Evolutionary conservation across 2,888 invertebrate species (phyloP), one percentile per base, ranked within the genome.

Genomic region (Fragum whitleyi): DNA sequence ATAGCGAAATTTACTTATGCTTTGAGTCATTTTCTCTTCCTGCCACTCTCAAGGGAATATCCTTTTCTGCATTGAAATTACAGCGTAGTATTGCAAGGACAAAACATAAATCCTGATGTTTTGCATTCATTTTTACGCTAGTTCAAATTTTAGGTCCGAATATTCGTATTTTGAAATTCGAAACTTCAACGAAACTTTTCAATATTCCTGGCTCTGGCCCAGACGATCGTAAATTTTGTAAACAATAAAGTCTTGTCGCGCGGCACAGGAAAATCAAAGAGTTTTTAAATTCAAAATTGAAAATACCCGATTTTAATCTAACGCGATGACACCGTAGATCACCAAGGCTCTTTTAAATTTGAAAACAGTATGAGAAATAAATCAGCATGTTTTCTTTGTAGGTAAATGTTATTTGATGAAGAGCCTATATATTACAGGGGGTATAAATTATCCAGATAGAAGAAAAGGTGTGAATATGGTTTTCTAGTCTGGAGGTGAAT

Each of bases 361-460:
- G 62, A 81, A 81, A 77, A 81, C 69, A 81, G 67, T 47, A 72
- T 57, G 67, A 69, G 32, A 6, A 26, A 70, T 85, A 85, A 85
- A 85, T 85, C 85, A 85, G n/a, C 28, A n/a, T 19, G 14, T 19
- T 62, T 42, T 29, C 75, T 69, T 74, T 77, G 81, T 79, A 79
- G 81, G 79, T 81, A 83, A 83, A 83, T 77, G 72, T 61, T 68
- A 79, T 69, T 80, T 77, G 42, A 0, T 23, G 42, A 21, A 65
- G 36, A n/a, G 1, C 21, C 23, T 21, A 65, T 42, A 65, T 42
- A 26, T 23, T 47, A 47, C 14, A 5, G 9, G 65, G 26, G 42
- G 65, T 65, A 65, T 65, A 65, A 65, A 65, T 65, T 65, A 65
- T 65, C 42, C 9, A 7, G 23, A 65, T 2, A 65, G 65, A 39